A percentile compares a stretch with the other conserved stretches of the same genome.
These are phyloP conservation scores for Homarus gammarus DNA, from an alignment of 2,888 invertebrate species.

Conservation along the genomic window DNA sequence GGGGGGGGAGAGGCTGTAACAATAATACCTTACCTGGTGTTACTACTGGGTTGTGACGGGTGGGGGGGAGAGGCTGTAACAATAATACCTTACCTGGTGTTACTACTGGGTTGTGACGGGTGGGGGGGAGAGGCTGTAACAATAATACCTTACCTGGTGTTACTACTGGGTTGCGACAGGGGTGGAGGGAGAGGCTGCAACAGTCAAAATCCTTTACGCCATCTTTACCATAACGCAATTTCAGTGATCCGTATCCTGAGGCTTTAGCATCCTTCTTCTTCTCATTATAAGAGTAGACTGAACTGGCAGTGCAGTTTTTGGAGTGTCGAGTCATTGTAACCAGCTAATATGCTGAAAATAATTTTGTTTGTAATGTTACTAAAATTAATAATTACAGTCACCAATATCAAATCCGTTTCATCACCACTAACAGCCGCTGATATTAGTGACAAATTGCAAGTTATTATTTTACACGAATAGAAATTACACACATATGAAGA, in stretches of 20 bases:
- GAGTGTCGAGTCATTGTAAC: conserved; percentile 94
- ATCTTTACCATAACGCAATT: conserved; percentile 91
- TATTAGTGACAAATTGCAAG: too few species aligned
- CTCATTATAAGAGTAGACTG: conserved; percentile 98
- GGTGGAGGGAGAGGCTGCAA: conserved; percentile 97
- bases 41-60: conserved; percentile 95
- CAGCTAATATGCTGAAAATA: neutral
- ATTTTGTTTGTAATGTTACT: neutral
- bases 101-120: conserved; percentile 94
- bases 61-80: conserved; percentile 95
- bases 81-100: conserved; percentile 94
- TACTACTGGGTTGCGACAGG: conserved; percentile 94
- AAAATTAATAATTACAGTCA: too few species aligned
- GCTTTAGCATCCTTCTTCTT: conserved; percentile 96
- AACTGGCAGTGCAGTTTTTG: conserved; percentile 98
- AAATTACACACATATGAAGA: too few species aligned
- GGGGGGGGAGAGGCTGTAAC: too few species aligned
- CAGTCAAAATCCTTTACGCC: conserved; percentile 98
- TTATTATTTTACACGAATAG: too few species aligned
- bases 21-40: conserved; percentile 87
- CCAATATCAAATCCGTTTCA: too few species aligned
- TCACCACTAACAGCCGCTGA: too few species aligned
- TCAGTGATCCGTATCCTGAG: conserved; percentile 90
- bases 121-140: conserved; percentile 98
- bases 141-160: conserved; percentile 88